Base-by-base conservation (phyloP, 2,797 vertebrate genomes). In the Pagetopsis macropterus region DNA sequence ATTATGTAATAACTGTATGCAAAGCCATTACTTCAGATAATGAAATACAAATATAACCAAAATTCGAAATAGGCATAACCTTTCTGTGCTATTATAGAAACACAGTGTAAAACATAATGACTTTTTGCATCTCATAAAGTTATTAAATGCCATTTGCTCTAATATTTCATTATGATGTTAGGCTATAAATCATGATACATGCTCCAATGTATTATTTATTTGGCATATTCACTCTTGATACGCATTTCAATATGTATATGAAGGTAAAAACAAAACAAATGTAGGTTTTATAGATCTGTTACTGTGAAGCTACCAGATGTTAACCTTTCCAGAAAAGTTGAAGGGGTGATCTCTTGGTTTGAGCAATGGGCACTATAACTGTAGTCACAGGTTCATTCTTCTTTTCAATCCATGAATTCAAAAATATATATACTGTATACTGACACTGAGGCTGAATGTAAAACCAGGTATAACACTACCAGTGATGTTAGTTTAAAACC, bases 81-180 rank as follows among this genome's bases (percentile, higher is more conserved):
- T 43, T 52, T 51, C 5, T 33, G 3, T 9, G 43, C 44, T 14
- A 0, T 2, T 50, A n/a, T 43, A 11, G 21, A 44, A 70, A 43
- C 27, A 2, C 8, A 71, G 37, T 14, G 6, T 31, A 31, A 33
- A 44, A 37, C 1, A n/a, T 7, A 46, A 41, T 14, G n/a, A 41
- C 61, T 33, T 58, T 66, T 16, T 52, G 5, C 2, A 44, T 77
- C 15, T 58, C 5, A 48, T 27, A 49, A 45, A 58, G 49, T 13
- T 21, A 21, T 17, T 50, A 55, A n/a, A 59, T 45, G 16, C 4
- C 54, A 17, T 69, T 68, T 61, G 10, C 19, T 31, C 13, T 1
- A 10, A 16, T 17, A 21, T 63, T 64, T 63, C 1, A 37, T 40
- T n/a, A 31, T 44, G 44, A 12, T 56, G 55, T 64, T 33, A 5